A percentile compares a stretch with the other conserved stretches of the same genome.
phyloP scores from a whole-genome alignment of 2,113 vertebrate species.

The Aramus guarauna region DNA sequence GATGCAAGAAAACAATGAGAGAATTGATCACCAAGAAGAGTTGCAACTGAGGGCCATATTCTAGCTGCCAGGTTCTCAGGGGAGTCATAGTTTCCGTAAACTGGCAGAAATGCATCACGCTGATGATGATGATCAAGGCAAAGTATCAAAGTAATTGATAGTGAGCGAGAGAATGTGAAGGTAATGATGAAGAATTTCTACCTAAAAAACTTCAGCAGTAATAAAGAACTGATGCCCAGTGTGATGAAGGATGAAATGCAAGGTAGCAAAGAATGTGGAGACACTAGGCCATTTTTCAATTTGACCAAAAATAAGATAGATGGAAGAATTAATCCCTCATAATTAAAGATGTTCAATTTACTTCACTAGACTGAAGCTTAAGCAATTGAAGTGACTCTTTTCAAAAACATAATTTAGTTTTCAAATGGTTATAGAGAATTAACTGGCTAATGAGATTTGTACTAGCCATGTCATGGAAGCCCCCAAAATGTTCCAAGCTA shows the following conservation, averaged over 20 bases:
- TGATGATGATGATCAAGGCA: neutral
- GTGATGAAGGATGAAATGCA: conserved; percentile 3
- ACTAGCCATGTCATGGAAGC: neutral
- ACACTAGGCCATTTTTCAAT: neutral
- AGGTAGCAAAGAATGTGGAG: neutral
- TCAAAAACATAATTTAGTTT: conserved; percentile 5
- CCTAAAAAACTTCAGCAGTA: neutral
- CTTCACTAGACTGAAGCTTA: neutral
- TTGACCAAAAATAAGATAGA: conserved; percentile 1
- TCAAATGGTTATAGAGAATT: neutral
- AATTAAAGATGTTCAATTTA: conserved; percentile 32
- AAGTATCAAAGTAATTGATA: conserved; percentile 25
- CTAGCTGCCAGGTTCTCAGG: neutral
- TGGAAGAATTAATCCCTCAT: conserved; percentile 3
- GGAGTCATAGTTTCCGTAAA: neutral
- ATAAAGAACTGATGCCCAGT: neutral
- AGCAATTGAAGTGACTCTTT: neutral
- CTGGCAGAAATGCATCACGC: neutral
- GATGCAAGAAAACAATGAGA: neutral
- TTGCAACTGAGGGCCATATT: neutral
- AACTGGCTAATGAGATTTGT: neutral
- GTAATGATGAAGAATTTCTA: conserved; percentile 40
- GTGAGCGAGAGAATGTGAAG: neutral
- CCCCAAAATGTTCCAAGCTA: neutral
- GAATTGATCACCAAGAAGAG: neutral